Evolutionary conservation across 35 echinoderm and acorn worm genomes (phyloP), one percentile per base, ranked within the genome.

Genomic region (Ophiothrix spiculata): DNA sequence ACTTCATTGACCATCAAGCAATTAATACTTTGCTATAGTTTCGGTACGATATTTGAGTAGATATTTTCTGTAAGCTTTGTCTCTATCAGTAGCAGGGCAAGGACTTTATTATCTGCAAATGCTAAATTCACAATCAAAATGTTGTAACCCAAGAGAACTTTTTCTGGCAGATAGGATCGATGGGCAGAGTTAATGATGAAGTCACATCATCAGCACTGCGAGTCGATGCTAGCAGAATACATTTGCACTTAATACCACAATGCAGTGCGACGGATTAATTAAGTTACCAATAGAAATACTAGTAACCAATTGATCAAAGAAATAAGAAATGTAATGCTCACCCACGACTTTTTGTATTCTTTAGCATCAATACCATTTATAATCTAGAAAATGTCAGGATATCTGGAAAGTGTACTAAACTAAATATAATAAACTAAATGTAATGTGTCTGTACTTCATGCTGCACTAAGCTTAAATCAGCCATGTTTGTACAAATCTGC

Each of bases 161-260:
- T 69, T 69, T 69, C 60, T 69, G 60, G 60, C 60, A 25, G 60
- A 69, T 69, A 69, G 60, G 60, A 69, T 69, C 60, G 60, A 69
- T 69, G 60, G 60, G 60, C 60, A 15, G 25, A 28, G 60, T 15
- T 69, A 69, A 69, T 69, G 60, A 69, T 69, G 60, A 69, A 69
- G 60, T 69, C 60, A 69, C 60, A 69, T 69, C 60, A 28, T 69
- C 60, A 69, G 60, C 29, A 25, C 25, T 2, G 60, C 60, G 29
- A 28, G 29, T 28, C 16, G 60, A 19, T 28, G 25, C 60, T 10
- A 69, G 16, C 29, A 69, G 29, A 15, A 15, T n/a, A 69, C 10
- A 69, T 69, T 69, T 69, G 17, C 60, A 12, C 4, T 28, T 4
- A 4, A 12, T 12, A 15, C 60, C 60, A 69, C 23, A 69, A 69